A percentile compares a stretch with the other conserved stretches of the same genome.
phyloP scores from a whole-genome alignment of 2,113 vertebrate species.

The Passer domesticus region DNA sequence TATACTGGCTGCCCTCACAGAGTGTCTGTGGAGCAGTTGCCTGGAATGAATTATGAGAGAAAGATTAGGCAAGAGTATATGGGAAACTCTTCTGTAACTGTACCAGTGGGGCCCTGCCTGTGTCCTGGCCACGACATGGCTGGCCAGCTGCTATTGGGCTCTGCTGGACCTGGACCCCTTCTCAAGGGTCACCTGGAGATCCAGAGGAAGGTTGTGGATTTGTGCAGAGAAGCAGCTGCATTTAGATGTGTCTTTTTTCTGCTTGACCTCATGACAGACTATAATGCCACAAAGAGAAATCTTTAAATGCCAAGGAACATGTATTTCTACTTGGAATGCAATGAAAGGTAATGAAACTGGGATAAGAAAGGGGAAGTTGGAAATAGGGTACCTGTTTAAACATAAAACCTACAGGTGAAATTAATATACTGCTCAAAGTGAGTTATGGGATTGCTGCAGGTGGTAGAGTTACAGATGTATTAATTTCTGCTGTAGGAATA shows the following conservation, averaged over 20 bases:
- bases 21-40: neutral
- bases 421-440: neutral
- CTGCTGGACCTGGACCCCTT: accelerated
- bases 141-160: neutral
- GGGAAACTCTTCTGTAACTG: neutral
- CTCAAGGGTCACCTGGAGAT: neutral
- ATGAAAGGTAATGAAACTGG: neutral
- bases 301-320: neutral
- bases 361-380: neutral
- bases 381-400: neutral
- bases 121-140: neutral
- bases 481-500: neutral
- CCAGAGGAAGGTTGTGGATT: neutral
- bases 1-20: neutral
- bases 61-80: neutral
- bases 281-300: neutral
- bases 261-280: neutral
- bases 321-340: neutral
- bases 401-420: neutral
- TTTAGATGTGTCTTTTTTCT: neutral
- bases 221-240: neutral
- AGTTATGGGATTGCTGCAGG: neutral
- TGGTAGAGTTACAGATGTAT: neutral
- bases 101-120: neutral
- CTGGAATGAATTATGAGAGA: neutral